Conservation (phyloP, 2,888 invertebrate genomes). For the Rhamphomyia laevipes region DNA sequence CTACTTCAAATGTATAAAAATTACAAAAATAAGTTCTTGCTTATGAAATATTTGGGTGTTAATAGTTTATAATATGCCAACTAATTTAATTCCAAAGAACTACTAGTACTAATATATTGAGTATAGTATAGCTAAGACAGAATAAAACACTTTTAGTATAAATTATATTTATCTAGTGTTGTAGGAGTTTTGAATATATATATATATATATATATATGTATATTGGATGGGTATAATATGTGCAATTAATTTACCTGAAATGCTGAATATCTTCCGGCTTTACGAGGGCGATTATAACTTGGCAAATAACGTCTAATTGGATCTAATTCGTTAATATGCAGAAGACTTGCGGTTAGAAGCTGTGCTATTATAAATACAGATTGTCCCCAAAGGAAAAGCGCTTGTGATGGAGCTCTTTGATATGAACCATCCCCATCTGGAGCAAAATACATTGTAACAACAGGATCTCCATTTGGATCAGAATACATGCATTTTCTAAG, state of each 20-base stretch:
- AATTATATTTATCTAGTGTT: no score
- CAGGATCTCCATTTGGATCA: conserved; percentile 77
- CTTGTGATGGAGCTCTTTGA: conserved; percentile 36
- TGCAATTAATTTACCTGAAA: conserved; percentile 64
- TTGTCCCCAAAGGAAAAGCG: conserved; percentile 89
- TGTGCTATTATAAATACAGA: conserved; percentile 90
- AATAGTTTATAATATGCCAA: no score
- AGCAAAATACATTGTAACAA: conserved; percentile 82
- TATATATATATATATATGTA: no score
- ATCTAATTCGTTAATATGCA: conserved; percentile 92
- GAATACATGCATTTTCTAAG: conserved; percentile 69
- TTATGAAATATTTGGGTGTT: no score
- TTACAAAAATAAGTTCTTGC: no score
- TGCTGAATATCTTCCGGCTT: conserved; percentile 88
- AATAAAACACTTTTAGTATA: no score
- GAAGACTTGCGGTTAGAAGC: conserved; percentile 73
- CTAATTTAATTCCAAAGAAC: no score
- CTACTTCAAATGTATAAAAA: no score
- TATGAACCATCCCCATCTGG: conserved; percentile 37
- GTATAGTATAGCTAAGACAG: no score
- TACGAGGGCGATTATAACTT: conserved; percentile 86
- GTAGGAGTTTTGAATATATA: no score
- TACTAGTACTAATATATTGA: no score
- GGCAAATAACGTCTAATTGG: conserved; percentile 91
- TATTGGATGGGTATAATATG: no score